A percentile compares a stretch with the other conserved stretches of the same genome.
These are phyloP conservation scores for Scaptomyza polygonia DNA, from an alignment of 2,888 invertebrate species.

Conservation along the genomic window DNA sequence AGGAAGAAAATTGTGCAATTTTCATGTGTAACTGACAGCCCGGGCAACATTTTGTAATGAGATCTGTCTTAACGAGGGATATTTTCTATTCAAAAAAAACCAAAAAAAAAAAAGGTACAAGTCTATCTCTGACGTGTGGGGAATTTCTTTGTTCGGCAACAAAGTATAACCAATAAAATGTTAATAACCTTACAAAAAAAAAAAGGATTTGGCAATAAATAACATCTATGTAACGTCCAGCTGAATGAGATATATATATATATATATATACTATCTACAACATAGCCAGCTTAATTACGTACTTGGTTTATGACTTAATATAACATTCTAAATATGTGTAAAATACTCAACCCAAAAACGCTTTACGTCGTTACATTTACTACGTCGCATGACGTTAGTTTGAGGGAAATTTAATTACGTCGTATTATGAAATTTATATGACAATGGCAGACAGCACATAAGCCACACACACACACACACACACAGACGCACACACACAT, in stretches of 20 bases:
- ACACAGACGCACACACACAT: constrained; percentile 19
- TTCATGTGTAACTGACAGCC: constrained; percentile 80
- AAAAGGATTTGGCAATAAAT: constrained; percentile 49
- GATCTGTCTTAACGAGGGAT: constrained; percentile 36
- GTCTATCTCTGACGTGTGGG: constrained; percentile 47
- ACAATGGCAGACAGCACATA: constrained; percentile 62
- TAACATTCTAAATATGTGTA: constrained; percentile 43
- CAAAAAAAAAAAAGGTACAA: constrained; percentile 40
- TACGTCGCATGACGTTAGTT: constrained; percentile 60
- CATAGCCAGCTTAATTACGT: constrained; percentile 71
- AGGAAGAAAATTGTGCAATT: constrained; percentile 68
- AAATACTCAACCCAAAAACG: constrained; percentile 32
- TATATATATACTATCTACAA: background rate
- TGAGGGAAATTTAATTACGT: constrained; percentile 81
- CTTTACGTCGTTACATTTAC: constrained; percentile 61
- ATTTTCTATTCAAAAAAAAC: constrained; percentile 21
- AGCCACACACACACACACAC: constrained; percentile 14
- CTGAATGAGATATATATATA: constrained; percentile 9
- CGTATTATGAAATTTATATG: constrained; percentile 83
- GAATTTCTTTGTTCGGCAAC: constrained; percentile 28
- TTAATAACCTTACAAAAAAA: constrained; percentile 48
- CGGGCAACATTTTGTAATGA: constrained; percentile 66
- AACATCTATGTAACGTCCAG: constrained; percentile 38
- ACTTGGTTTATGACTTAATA: constrained; percentile 80
- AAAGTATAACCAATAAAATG: constrained; percentile 77